Conservation (phyloP, 2,113 vertebrate species). For the Suncus etruscus region DNA sequence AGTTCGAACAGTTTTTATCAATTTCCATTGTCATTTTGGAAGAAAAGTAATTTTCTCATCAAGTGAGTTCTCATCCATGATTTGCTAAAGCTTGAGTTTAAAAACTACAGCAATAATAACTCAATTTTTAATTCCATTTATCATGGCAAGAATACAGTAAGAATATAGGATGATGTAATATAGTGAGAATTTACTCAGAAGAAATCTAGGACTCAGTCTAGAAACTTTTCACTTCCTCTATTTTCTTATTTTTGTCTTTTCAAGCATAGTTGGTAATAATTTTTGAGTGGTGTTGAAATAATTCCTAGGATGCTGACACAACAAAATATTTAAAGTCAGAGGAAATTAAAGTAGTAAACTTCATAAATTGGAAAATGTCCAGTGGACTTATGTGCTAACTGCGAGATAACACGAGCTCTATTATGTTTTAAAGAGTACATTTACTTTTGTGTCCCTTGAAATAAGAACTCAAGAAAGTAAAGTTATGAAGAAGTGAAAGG, state of each 20-base stretch:
- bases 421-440: background rate
- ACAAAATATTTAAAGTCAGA: constrained; percentile 21
- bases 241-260: constrained; percentile 50
- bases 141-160: background rate
- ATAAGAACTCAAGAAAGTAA: background rate
- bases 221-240: background rate
- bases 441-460: background rate
- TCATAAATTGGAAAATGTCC: background rate
- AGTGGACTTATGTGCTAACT: background rate
- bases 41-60: constrained; percentile 16
- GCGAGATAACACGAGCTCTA: constrained; percentile 32
- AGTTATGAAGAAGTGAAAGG: background rate
- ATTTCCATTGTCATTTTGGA: constrained; percentile 23
- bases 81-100: constrained; percentile 35
- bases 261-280: background rate
- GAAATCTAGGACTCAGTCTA: background rate
- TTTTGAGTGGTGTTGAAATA: constrained; percentile 31
- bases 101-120: background rate
- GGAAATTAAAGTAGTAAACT: background rate
- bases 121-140: constrained; percentile 20
- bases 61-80: constrained; percentile 17
- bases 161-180: background rate
- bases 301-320: background rate
- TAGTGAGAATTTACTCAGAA: background rate
- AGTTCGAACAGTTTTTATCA: constrained; percentile 9